Base-by-base conservation (phyloP, 2,888 invertebrate species). In the Sesamia inferens region DNA sequence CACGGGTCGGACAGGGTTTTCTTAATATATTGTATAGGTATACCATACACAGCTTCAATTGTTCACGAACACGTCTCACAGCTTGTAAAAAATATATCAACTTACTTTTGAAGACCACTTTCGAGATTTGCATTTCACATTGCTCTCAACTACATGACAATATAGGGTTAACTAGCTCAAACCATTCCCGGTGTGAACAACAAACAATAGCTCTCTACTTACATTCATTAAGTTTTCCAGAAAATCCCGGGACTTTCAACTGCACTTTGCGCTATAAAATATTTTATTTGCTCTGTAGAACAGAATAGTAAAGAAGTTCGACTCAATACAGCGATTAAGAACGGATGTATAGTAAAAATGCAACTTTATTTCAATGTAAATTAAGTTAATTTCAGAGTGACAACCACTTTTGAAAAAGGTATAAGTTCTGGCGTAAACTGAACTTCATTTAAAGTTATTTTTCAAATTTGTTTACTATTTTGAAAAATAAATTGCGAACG, bases 211-310 rank as follows among this genome's bases (percentile, higher is more conserved):
- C 6, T 65, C 16, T 16, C 10, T 13, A 48, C 54, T 65, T 59
- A 74, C 72, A 48, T 22, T 14, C 39, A 19, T 54, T 57, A 78
- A 79, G 47, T 74, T 74, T 14, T 54, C 8, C 7, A n/a, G 48
- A 82, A 71, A 81, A 68, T 68, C 66, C 54, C 11, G n/a, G 8
- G 16, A 62, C 48, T 76, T 70, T 51, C 54, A 57, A 74, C 69
- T 81, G 74, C 83, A 81, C 59, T 73, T 77, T 64, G 48, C n/a
- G 54, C 65, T 19, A 75, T 75, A 75, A 80, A 83, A 85, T 80
- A 61, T 74, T 79, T 76, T 62, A 74, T 74, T 79, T 67, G 63
- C 64, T 57, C 11, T n/a, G 42, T 19, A 59, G 44, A 61, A 64
- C 54, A 47, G 39, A n/a, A 39, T 24, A 24, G 7, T 7, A 7